Evolutionary conservation across 2,797 vertebrate genomes (phyloP).

Genomic region (Morus bassanus): DNA sequence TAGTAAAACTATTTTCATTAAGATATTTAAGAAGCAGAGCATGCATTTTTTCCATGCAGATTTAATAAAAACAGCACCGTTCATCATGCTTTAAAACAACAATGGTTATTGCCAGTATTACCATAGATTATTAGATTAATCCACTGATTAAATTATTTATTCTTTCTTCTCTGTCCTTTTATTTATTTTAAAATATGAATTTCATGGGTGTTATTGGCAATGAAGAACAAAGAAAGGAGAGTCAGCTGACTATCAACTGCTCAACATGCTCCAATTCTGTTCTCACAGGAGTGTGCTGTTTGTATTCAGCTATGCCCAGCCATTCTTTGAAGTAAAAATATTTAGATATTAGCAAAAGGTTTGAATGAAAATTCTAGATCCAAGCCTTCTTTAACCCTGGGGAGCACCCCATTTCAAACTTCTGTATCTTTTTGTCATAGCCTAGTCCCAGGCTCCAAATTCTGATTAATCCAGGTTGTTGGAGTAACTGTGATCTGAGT

Average conservation of each 20-base stretch:
- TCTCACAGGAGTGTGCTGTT: not conserved
- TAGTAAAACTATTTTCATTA: conserved; percentile 30
- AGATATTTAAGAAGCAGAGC: not conserved
- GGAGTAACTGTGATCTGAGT: not conserved
- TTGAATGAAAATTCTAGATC: not conserved
- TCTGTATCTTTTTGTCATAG: not conserved
- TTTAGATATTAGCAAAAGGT: not conserved
- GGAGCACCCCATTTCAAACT: not conserved
- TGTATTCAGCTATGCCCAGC: not conserved
- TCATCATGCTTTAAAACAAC: conserved; percentile 44
- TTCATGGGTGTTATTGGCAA: not conserved
- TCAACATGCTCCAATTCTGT: not conserved
- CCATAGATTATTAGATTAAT: conserved; percentile 61
- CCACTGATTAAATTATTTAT: conserved; percentile 32
- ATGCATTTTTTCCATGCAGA: not conserved
- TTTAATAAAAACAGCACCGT: conserved; percentile 46
- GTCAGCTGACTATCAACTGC: not conserved
- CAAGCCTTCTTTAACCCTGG: not conserved
- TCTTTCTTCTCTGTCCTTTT: not conserved
- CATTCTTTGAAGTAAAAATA: not conserved
- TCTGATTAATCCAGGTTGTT: not conserved
- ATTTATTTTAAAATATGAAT: conserved; percentile 11
- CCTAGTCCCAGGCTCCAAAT: not conserved
- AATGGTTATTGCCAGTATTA: conserved; percentile 42
- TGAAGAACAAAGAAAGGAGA: not conserved